A percentile compares a stretch with the other conserved stretches of the same genome.
These are phyloP conservation scores for Urocolius indicus DNA, from an alignment of 2,113 vertebrate species.

Conservation along the genomic window DNA sequence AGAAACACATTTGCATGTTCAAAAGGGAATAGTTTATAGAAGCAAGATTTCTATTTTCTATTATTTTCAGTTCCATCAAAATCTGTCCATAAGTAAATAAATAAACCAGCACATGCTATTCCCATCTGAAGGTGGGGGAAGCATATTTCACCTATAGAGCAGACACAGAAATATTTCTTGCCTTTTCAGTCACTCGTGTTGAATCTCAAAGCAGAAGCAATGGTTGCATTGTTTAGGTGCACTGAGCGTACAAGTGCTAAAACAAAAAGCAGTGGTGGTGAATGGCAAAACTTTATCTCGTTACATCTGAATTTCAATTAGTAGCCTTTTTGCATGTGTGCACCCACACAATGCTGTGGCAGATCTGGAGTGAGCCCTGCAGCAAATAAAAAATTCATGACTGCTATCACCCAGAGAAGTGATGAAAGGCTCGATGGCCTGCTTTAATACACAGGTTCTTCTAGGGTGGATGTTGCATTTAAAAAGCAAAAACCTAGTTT, in stretches of 20 bases:
- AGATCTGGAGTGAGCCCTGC: conserved; percentile 61
- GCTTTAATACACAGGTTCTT: conserved; percentile 62
- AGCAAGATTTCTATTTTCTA: neutral
- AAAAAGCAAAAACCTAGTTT: conserved; percentile 24
- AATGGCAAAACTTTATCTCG: conserved; percentile 71
- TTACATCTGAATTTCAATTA: conserved; percentile 83
- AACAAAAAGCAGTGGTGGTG: conserved; percentile 68
- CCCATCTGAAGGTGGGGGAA: neutral
- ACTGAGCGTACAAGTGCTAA: conserved; percentile 67
- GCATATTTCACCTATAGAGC: conserved; percentile 46
- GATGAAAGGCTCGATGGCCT: conserved; percentile 66
- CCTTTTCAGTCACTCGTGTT: conserved; percentile 27
- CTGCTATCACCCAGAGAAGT: conserved; percentile 37
- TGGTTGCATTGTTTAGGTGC: conserved; percentile 71
- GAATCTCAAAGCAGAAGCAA: conserved; percentile 52
- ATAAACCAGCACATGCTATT: neutral
- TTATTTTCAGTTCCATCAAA: neutral
- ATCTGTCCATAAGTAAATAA: neutral
- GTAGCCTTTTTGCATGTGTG: conserved; percentile 63
- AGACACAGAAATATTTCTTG: conserved; percentile 30
- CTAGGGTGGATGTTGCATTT: neutral
- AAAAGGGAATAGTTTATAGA: conserved; percentile 49
- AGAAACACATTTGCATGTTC: conserved; percentile 87
- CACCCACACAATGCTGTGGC: conserved; percentile 66
- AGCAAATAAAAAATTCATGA: conserved; percentile 81